A percentile compares a stretch with the other conserved stretches of the same genome.
phyloP scores from a whole-genome alignment of 2,888 invertebrate species.

The Steromphala cineraria region DNA sequence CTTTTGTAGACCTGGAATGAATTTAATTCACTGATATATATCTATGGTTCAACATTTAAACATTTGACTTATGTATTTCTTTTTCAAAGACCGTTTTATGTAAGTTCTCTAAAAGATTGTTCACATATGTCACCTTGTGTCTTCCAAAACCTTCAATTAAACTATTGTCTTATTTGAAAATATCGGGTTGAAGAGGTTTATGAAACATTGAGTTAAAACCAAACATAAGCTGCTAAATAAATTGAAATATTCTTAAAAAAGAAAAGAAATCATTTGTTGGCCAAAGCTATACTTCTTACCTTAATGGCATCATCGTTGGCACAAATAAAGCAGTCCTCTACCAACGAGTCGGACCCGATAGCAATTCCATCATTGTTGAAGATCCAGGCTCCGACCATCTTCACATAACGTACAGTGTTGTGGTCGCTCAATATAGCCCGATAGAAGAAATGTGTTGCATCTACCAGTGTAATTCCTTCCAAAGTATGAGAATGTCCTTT shows the following conservation, averaged over 20 bases:
- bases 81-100: no score
- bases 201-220: no score
- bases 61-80: no score
- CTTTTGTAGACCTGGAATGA: slow-evolving; percentile 15
- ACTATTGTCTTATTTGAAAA: no score
- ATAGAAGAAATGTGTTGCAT: slow-evolving; percentile 3
- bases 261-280: no score
- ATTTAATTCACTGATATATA: neutral
- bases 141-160: no score
- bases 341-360: slow-evolving; percentile 22
- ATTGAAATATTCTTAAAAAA: no score
- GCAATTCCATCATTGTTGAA: slow-evolving; percentile 28
- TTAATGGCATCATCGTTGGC: slow-evolving; percentile 36
- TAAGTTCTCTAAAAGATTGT: no score
- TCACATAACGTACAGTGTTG: slow-evolving; percentile 27
- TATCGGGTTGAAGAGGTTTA: no score
- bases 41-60: no score
- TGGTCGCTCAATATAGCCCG: slow-evolving; percentile 1
- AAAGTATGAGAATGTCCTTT: slow-evolving; percentile 23
- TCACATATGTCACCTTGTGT: no score
- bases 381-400: slow-evolving; percentile 30
- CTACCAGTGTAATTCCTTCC: slow-evolving; percentile 29
- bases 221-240: no score
- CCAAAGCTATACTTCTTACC: slow-evolving; percentile 15
- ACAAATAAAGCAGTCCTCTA: slow-evolving; percentile 27